phyloP scores from a whole-genome alignment of 2,797 vertebrate species.

The Oryzias sinensis region DNA sequence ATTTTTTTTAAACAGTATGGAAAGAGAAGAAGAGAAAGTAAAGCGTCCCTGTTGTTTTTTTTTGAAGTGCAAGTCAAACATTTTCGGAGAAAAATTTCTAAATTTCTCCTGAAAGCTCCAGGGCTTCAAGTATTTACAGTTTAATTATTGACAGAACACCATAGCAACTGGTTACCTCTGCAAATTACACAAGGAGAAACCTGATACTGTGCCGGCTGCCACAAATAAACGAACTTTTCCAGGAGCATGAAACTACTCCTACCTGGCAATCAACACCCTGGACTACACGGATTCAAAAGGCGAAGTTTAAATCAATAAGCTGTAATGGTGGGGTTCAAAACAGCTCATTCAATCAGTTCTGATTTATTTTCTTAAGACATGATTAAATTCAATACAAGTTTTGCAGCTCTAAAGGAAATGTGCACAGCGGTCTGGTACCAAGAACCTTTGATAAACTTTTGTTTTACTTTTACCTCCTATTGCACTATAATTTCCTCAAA shows the following conservation, averaged over 20 bases:
- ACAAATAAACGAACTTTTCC: conserved; percentile 1
- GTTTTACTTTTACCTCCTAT: not conserved
- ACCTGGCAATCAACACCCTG: conserved; percentile 3
- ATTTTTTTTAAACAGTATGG: not conserved
- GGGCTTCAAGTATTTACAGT: not conserved
- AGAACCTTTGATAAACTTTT: conserved; percentile 7
- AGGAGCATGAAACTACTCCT: not conserved
- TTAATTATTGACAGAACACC: not conserved
- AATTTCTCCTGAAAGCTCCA: not conserved
- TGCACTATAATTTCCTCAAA: not conserved
- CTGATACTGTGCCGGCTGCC: not conserved
- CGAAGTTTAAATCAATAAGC: not conserved
- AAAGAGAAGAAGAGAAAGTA: not conserved
- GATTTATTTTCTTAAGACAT: not conserved
- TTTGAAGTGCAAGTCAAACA: not conserved
- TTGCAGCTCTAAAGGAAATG: not conserved
- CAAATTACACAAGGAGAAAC: conserved; percentile 4
- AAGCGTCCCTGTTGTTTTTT: not conserved
- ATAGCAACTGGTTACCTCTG: conserved; percentile 5
- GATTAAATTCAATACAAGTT: conserved; percentile 1
- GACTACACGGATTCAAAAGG: not conserved
- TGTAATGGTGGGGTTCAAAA: not conserved
- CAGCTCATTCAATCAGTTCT: not conserved
- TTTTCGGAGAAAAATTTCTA: not conserved
- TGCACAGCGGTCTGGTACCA: conserved; percentile 1